Conservation (phyloP, 2,797 vertebrate species). For the Peromyscus melanophrys region DNA sequence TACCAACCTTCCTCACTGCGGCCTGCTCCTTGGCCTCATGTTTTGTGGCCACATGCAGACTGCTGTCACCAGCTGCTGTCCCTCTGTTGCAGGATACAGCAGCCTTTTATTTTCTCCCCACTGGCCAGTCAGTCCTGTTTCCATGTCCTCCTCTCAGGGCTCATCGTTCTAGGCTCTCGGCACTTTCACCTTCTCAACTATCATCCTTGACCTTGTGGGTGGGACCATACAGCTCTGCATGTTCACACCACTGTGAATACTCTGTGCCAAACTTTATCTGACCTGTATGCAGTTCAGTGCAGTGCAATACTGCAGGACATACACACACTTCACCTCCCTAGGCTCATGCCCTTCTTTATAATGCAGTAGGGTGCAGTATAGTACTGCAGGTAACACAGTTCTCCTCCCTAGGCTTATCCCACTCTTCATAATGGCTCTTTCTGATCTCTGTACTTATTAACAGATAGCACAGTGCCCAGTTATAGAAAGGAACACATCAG, state of each 20-base stretch:
- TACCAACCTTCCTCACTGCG: neutral
- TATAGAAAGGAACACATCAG: neutral
- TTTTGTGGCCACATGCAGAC: neutral
- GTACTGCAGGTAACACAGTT: too few species aligned
- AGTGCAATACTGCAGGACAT: neutral
- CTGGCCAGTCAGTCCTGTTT: too few species aligned
- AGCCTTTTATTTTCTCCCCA: neutral
- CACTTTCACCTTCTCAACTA: neutral
- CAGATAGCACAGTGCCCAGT: neutral
- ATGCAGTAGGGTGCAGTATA: too few species aligned
- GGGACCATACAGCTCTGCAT: neutral
- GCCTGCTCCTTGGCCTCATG: neutral
- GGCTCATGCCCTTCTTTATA: rapidly evolving
- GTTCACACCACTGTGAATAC: neutral
- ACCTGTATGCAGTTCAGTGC: rapidly evolving
- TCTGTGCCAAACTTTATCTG: neutral
- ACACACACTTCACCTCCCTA: neutral
- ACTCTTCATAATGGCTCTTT: neutral
- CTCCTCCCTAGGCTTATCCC: neutral
- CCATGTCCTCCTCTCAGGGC: neutral
- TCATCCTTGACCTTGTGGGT: neutral
- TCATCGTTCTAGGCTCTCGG: neutral
- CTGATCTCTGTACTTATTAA: neutral
- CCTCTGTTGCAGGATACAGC: neutral
- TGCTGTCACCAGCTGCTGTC: neutral